Base-by-base conservation (phyloP, 1,140 invertebrate genomes). In the Plectus sambesii region DNA sequence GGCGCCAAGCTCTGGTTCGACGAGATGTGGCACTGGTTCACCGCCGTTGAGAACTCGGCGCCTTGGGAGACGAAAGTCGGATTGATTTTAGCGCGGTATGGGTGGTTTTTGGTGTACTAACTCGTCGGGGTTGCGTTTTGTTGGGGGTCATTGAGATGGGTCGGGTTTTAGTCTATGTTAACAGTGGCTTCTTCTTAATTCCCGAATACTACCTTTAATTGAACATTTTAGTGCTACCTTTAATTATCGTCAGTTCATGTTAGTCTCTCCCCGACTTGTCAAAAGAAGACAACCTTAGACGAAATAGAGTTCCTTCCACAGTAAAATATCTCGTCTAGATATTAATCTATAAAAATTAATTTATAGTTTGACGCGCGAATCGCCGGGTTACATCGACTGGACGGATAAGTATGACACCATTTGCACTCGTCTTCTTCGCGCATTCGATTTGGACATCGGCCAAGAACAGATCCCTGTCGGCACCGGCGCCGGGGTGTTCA, bases 311-410 rank as follows among this genome's bases (percentile, higher is more conserved):
- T 57, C 22, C 41, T 46, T 47, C 22, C n/a, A 47, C 47, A 20
- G 29, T n/a, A n/a, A n/a, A n/a, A n/a, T n/a, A 12, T 8, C 20
- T 25, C 51, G 3, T n/a, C n/a, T n/a, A n/a, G n/a, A n/a, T n/a
- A n/a, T n/a, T n/a, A n/a, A n/a, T n/a, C n/a, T n/a, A n/a, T n/a
- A n/a, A n/a, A n/a, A n/a, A n/a, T n/a, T n/a, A n/a, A 3, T 90
- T 64, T 75, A 82, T 1, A 76, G 78, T 48, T 67, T 88, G 4
- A 81, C 85, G 1, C 72, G 73, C 47, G 73, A 79, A 51, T 85
- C 82, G 67, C 80, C 86, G 48, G 87, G 87, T 1, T 80, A 81
- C 33, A 81, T 93, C 44, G 80, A 93, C 60, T 94, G 87, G 86
- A 79, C 42, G 2, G 49, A 48, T 9, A 56, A 66, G 20, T 42